These are phyloP conservation scores for Cathartes aura DNA, from an alignment of 2,113 vertebrate genomes.

Conservation along the genomic window DNA sequence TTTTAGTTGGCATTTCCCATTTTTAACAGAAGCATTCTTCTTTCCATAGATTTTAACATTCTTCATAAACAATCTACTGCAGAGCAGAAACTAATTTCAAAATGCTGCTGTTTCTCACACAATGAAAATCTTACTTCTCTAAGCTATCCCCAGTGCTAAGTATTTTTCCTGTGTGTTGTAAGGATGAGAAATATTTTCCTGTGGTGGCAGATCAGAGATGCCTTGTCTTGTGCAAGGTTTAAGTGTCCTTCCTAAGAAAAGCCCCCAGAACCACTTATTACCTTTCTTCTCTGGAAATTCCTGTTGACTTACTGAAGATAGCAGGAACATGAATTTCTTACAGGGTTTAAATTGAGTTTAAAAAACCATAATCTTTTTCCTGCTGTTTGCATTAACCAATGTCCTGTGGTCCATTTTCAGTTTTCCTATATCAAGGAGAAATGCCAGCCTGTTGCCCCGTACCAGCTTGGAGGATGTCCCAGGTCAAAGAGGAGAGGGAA, in stretches of 20 bases:
- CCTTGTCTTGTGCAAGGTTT: background rate
- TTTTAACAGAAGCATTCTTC: background rate
- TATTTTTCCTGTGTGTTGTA: background rate
- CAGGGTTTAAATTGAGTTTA: background rate
- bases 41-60: background rate
- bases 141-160: background rate
- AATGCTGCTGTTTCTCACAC: background rate
- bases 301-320: background rate
- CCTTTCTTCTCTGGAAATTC: background rate
- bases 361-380: background rate
- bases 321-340: background rate
- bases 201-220: background rate
- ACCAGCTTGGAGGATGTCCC: background rate
- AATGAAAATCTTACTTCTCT: background rate
- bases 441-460: accelerated
- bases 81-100: background rate
- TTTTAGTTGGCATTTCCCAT: background rate
- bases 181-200: background rate
- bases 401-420: background rate
- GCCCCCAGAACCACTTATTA: background rate
- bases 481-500: background rate
- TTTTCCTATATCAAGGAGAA: background rate
- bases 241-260: background rate
- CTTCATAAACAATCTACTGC: background rate
- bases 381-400: background rate